Evolutionary conservation across 2,113 vertebrate genomes (phyloP), one percentile per base, ranked within the genome.

Genomic region (Coptodon rendalli): DNA sequence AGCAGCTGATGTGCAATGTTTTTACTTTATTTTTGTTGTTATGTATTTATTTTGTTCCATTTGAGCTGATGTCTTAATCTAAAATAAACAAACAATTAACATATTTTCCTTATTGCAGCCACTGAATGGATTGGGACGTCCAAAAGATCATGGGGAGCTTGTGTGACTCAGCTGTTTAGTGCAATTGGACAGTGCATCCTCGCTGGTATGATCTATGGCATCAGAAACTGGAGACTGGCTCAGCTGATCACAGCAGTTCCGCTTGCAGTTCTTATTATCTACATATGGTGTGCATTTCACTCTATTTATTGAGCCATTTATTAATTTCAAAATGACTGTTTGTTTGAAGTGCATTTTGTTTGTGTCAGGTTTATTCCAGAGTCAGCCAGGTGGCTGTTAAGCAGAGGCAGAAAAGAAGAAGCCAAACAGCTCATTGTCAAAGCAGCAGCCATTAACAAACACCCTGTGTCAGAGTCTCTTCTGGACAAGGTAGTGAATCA

Each of bases 351-450:
- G 2, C 1, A 29, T 80, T 5, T 80, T 63, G 0, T 16, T 19
- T 8, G 0, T 5, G 2, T 19, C 89, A 97, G 97, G 96, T 79
- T 94, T 63, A 89, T 98, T 9, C 97, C 97, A 10, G 97, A 97
- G 61, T 97, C 97, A 2, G 93, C 96, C 11, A 92, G 96, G 8
- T 98, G 97, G 97, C 93, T 97, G 22, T 73, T 97, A 56, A 93
- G 85, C n/a, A 90, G 85, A 80, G 96, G 96, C 17, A 95, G 73
- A 71, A 63, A 88, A 1, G 94, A 97, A 52, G 95, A 96, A 56
- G 97, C 97, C 1, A 97, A 96, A 83, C 90, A 91, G 22, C 1
- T 96, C 16, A 82, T 98, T 22, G 89, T 93, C 85, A 97, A 95
- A 81, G 97, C 91, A 4, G 96, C 97, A 5, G 38, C 79, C 0